Evolutionary conservation across 2,113 vertebrate genomes (phyloP), one percentile per base, ranked within the genome.

Genomic region (Leuciscus idus): DNA sequence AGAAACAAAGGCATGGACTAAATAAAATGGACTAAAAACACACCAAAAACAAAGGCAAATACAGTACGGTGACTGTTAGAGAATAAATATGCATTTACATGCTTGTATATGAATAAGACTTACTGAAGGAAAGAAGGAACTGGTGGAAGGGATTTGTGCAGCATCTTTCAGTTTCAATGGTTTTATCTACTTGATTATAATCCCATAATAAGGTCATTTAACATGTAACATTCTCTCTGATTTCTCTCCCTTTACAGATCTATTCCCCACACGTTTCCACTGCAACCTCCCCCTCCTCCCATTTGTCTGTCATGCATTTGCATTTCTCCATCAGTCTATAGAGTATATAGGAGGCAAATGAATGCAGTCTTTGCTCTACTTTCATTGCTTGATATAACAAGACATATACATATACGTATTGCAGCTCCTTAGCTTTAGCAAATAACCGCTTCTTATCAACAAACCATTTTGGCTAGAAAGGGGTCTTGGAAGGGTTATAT

Each of bases 131-230:
- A 75, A 74, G 48, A 28, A 43, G n/a, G 75, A 55, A 33, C n/a
- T 46, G 26, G 39, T 39, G 23, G 28, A 61, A 72, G 26, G 43
- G 64, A 57, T 10, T 59, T 62, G 62, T 21, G 64, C 48, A 55
- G 66, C 4, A 50, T 36, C 66, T 57, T 55, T 88, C 57, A 72
- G 30, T 73, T 30, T 73, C 55, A 62, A 23, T 80, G 68, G 76
- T 64, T 62, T 80, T 83, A 89, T 89, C 84, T 85, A 75, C 50
- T 57, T 52, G 55, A 85, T 87, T 81, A 85, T 72, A 79, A 87
- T 76, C 57, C 36, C 36, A 83, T 87, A 90, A 89, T 87, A 80
- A 80, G 81, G 26, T 86, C 30, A 87, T 90, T 89, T 86, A 77
- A 70, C 50, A 80, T 87, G 80, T 81, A 85, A 66, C 80, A 88